These are phyloP conservation scores for Hemistola chrysoprasaria DNA, from an alignment of 2,888 invertebrate genomes.

Conservation along the genomic window DNA sequence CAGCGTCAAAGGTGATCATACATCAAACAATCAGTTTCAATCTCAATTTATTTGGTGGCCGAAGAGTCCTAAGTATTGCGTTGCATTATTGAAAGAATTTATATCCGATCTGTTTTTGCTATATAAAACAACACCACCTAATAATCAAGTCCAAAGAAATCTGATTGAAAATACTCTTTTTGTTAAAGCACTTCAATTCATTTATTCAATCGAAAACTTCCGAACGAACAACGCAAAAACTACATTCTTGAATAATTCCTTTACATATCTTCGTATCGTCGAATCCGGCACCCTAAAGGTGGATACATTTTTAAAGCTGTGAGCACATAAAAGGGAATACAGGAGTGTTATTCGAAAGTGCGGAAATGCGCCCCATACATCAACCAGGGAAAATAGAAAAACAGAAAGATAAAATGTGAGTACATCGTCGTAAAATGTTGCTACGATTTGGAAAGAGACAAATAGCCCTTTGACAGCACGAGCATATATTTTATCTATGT, in stretches of 20 bases:
- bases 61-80: no score
- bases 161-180: neutral
- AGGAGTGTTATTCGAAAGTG: slow-evolving; percentile 73
- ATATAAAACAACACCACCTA: no score
- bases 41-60: no score
- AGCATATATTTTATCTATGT: slow-evolving; percentile 60
- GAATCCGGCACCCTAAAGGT: slow-evolving; percentile 51
- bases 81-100: no score
- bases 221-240: slow-evolving; percentile 22
- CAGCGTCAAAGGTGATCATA: no score
- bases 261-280: slow-evolving; percentile 50
- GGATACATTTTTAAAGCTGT: slow-evolving; percentile 76
- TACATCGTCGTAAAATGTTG: slow-evolving; percentile 70
- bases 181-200: neutral
- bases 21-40: no score
- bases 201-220: slow-evolving; percentile 8
- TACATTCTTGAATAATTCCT: slow-evolving; percentile 54
- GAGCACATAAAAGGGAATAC: slow-evolving; percentile 76
- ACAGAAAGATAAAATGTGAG: slow-evolving; percentile 73
- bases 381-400: slow-evolving; percentile 76
- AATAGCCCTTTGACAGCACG: slow-evolving; percentile 59
- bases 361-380: slow-evolving; percentile 79
- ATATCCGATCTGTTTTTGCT: no score
- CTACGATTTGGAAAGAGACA: slow-evolving; percentile 70
- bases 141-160: neutral